Evolutionary conservation across 1,140 invertebrate species (phyloP), one percentile per base, ranked within the genome.

Genomic region (Calliopsis andreniformis): DNA sequence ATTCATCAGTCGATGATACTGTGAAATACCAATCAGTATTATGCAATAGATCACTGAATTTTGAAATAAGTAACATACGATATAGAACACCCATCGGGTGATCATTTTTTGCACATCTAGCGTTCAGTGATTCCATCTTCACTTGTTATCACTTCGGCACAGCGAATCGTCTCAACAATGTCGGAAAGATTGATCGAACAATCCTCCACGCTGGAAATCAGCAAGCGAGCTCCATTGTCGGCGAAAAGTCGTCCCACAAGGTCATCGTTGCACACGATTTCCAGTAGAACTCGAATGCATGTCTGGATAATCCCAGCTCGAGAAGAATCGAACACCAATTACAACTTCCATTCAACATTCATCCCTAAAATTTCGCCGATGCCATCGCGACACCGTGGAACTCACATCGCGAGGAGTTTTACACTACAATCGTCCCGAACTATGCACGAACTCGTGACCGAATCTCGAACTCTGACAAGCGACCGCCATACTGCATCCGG

Each of bases 401-500:
- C 1, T 5, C 30, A 58, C 67, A 59, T 39, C 18, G n/a, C n/a
- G 8, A 28, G n/a, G 10, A 56, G 12, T 56, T 56, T 30, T 32
- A n/a, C 28, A 67, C 42, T 12, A 28, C 1, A 2, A 39, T 43
- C 28, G 35, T 25, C 28, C 25, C 53, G 47, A 49, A 49, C 25
- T 32, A 64, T 68, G 30, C 32, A 25, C 12, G 30, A 71, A 66
- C 66, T 68, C 63, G 51, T 35, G 43, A 83, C 20, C 56, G 45
- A 51, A 71, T 35, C 39, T 82, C 56, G 45, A 79, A 59, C 68
- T 84, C 79, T 89, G 89, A 90, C 89, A 90, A 89, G 83, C 87
- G 88, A 83, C 87, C 85, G 90, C 90, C 90, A 91, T 91, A 90
- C 80, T 84, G 88, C 85, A 90, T 91, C 89, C 88, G 90, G 90